Evolutionary conservation across 2,113 vertebrate genomes (phyloP), one percentile per base, ranked within the genome.

Genomic region (Cryptotis parvus): DNA sequence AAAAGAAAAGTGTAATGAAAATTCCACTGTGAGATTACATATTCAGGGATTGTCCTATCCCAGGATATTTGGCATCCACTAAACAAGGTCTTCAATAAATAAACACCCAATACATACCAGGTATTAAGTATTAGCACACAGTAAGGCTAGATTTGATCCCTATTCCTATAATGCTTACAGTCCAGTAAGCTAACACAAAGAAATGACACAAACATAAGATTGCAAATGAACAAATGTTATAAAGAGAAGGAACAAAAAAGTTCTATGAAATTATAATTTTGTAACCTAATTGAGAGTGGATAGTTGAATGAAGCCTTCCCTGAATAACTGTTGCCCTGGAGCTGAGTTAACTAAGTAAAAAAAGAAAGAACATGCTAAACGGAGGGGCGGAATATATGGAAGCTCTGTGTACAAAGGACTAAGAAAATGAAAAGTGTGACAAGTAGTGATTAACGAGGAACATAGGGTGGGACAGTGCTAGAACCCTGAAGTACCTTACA

Each of bases 21-120:
- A 39, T 73, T 88, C 29, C 88, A 5, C 22, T 81, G 26, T 90
- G 37, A 94, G 83, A 89, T 82, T 78, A 77, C 24, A 74, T 76
- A 65, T 43, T 90, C 6, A 58, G 33, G 2, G 27, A 37, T 72
- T 87, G 37, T 24, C 74, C 12, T 7, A 76, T 31, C 8, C 11
- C 43, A 80, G 20, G 49, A 74, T 70, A 89, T 31, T 61, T 87
- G 49, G 41, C 55, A 65, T 52, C 91, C 55, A 27, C 26, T 83
- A 6, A 91, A 86, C 24, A 89, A 90, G 11, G 35, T 14, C 18
- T 70, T 89, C 9, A 87, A 58, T 45, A 75, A 78, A 27, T 85
- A 12, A 91, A 86, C 31, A 90, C 39, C 45, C 45, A 85, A 73
- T 43, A 79, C 22, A 82, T 49, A 26, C 1, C 37, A 22, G 55